Conservation (phyloP, 1,140 invertebrate species). For the Adelges cooleyi region DNA sequence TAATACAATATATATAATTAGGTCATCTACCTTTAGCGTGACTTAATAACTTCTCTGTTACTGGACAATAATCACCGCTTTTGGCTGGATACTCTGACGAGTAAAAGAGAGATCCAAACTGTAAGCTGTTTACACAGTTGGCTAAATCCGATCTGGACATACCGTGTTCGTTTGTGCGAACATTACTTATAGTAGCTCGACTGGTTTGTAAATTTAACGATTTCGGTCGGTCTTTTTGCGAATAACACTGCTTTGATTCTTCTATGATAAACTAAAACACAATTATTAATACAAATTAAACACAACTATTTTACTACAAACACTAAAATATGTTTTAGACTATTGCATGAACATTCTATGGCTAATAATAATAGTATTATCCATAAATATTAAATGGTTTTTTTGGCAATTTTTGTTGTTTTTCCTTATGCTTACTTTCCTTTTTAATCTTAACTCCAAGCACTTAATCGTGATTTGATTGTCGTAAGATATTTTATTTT, state of each 20-base stretch:
- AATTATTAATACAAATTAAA: no score
- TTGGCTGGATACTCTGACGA: conserved; percentile 58
- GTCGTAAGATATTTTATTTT: no score
- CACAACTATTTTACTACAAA: conserved; percentile 6
- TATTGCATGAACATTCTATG: conserved; percentile 1
- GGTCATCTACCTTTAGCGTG: conserved; percentile 51
- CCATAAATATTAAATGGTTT: no score
- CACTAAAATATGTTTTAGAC: no score
- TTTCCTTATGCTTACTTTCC: no score
- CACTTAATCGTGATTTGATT: no score
- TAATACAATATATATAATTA: no score
- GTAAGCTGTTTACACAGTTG: conserved; percentile 58
- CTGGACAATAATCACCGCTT: conserved; percentile 49
- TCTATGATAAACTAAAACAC: conserved; percentile 53
- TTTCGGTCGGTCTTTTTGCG: conserved; percentile 67
- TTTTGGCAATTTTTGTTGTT: no score
- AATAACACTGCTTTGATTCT: conserved; percentile 52
- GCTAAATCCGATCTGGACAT: conserved; percentile 59
- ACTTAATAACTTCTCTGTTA: conserved; percentile 62
- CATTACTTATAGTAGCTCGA: conserved; percentile 65
- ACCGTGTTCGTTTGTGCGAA: conserved; percentile 50
- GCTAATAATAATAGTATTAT: no score
- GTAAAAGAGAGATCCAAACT: conserved; percentile 60
- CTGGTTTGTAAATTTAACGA: conserved; percentile 72
- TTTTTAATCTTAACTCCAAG: no score